phyloP scores from a whole-genome alignment of 2,113 vertebrate genomes.

The Puntigrus tetrazona region DNA sequence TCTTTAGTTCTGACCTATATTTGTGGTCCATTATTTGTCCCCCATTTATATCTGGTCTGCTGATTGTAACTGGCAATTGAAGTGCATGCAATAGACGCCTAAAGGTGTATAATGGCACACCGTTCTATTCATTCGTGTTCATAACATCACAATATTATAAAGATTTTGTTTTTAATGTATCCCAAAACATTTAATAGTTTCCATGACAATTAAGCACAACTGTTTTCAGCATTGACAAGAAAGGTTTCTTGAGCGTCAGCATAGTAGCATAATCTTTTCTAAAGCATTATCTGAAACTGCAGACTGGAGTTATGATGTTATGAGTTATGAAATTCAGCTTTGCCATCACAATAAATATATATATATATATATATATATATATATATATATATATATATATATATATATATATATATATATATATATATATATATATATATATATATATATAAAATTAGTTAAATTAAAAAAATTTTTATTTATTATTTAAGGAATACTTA shows the following conservation, averaged over 20 bases:
- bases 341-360: not conserved
- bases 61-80: not conserved
- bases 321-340: not conserved
- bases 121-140: not conserved
- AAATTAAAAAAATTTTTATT: no score
- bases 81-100: not conserved
- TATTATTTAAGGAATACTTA: not conserved
- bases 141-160: not conserved
- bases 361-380: no score
- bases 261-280: not conserved
- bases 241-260: no score
- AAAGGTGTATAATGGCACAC: not conserved
- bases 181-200: not conserved
- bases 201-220: not conserved
- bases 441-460: no score
- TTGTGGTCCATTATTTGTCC: constrained; percentile 1
- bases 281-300: not conserved
- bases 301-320: not conserved
- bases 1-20: constrained; percentile 17
- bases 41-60: not conserved
- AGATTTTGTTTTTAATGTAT: not conserved
- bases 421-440: no score
- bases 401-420: no score
- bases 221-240: not conserved
- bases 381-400: no score